These are phyloP conservation scores for Seriola quinqueradiata DNA, from an alignment of 2,113 vertebrate genomes.

Conservation along the genomic window DNA sequence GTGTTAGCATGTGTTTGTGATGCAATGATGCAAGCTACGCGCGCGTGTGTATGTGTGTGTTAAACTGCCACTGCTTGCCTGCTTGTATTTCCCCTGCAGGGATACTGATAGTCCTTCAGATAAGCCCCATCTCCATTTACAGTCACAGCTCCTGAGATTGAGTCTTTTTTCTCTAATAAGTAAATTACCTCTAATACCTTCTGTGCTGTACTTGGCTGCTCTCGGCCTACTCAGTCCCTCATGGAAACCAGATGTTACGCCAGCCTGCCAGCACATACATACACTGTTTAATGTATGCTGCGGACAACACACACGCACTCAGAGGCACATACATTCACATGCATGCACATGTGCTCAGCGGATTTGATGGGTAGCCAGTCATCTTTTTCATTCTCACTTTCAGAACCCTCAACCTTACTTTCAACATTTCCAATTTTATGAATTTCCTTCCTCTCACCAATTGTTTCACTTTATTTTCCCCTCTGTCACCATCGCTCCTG, in stretches of 20 bases:
- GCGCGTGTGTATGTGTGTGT: slow-evolving; percentile 47
- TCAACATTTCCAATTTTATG: slow-evolving; percentile 38
- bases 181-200: slow-evolving; percentile 97
- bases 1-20: slow-evolving; percentile 28
- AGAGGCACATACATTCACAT: slow-evolving; percentile 49
- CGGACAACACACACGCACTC: slow-evolving; percentile 43
- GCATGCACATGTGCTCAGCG: slow-evolving; percentile 44
- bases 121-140: slow-evolving; percentile 84
- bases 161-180: slow-evolving; percentile 90
- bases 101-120: slow-evolving; percentile 77
- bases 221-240: slow-evolving; percentile 88
- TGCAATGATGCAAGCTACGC: not conserved
- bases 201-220: slow-evolving; percentile 92
- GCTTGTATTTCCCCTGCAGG: slow-evolving; percentile 74
- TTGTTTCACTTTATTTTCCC: slow-evolving; percentile 62
- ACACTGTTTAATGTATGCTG: slow-evolving; percentile 52
- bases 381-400: slow-evolving; percentile 46
- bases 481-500: slow-evolving; percentile 58
- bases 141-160: slow-evolving; percentile 91
- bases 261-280: slow-evolving; percentile 62
- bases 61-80: slow-evolving; percentile 66
- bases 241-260: slow-evolving; percentile 92
- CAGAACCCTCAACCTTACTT: slow-evolving; percentile 18
- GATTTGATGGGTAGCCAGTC: slow-evolving; percentile 42
- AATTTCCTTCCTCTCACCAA: slow-evolving; percentile 42